phyloP scores from a whole-genome alignment of 2,113 vertebrate genomes.

The Melozone crissalis region DNA sequence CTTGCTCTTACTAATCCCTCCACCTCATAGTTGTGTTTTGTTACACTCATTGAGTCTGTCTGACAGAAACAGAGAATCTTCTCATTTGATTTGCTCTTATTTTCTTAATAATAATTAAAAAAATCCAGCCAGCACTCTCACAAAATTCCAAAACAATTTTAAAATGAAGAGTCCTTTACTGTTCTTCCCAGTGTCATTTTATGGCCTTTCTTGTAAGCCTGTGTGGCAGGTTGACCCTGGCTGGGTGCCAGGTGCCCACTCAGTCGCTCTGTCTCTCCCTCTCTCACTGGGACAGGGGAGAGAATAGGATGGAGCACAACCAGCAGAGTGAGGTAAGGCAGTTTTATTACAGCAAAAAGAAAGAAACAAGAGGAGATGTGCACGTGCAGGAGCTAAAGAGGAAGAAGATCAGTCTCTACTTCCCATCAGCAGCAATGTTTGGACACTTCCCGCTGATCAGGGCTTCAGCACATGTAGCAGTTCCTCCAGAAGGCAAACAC shows the following conservation, averaged over 20 bases:
- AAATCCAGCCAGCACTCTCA: background rate
- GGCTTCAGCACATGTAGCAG: rapidly evolving
- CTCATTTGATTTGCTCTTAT: background rate
- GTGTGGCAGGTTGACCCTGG: rapidly evolving
- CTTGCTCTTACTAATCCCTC: background rate
- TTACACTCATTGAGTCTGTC: background rate
- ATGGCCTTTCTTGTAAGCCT: background rate
- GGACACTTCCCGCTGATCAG: background rate
- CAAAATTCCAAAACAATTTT: background rate
- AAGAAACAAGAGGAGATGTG: background rate
- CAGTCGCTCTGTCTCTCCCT: background rate
- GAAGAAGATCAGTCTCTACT: background rate
- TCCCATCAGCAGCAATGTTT: background rate
- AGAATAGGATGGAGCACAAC: background rate
- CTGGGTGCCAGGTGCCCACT: background rate
- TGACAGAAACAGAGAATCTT: background rate
- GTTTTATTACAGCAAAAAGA: background rate
- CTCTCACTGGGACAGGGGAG: background rate
- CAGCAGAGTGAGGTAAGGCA: background rate
- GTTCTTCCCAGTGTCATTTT: background rate
- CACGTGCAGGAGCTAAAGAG: background rate
- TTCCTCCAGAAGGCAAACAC: background rate
- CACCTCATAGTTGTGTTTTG: background rate
- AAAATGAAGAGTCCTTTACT: background rate
- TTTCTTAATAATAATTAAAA: background rate